A percentile compares a stretch with the other conserved stretches of the same genome.
Evolutionary conservation across 2,113 vertebrate genomes (phyloP).

Genomic region (Gobiocypris rarus): DNA sequence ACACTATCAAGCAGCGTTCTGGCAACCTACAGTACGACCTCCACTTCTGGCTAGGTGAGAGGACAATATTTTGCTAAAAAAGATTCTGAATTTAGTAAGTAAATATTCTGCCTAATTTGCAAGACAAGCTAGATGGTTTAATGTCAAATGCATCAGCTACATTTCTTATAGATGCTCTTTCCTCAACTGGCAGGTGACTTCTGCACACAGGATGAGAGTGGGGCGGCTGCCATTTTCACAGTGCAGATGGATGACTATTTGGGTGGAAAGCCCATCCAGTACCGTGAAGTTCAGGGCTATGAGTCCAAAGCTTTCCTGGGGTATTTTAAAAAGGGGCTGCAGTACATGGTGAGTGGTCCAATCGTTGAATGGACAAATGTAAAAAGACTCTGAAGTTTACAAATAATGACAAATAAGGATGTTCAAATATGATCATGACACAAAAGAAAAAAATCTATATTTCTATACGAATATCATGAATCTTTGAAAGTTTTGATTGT

Average conservation of each 20-base stretch:
- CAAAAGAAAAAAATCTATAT: too few species aligned
- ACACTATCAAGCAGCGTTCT: constrained; percentile 89
- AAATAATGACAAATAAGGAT: not conserved
- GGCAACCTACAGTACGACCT: constrained; percentile 93
- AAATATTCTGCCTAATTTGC: not conserved
- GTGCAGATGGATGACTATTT: constrained; percentile 96
- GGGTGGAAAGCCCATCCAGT: constrained; percentile 89
- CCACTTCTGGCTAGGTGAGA: constrained; percentile 95
- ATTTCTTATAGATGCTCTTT: not conserved
- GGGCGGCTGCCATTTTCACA: constrained; percentile 93
- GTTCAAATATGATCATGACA: not conserved
- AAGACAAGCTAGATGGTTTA: not conserved
- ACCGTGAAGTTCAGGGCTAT: constrained; percentile 90
- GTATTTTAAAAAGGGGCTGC: constrained; percentile 96
- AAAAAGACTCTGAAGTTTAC: not conserved
- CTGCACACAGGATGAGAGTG: constrained; percentile 94
- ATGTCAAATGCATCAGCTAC: not conserved
- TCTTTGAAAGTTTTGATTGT: too few species aligned
- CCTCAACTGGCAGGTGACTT: constrained; percentile 78
- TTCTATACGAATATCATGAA: too few species aligned
- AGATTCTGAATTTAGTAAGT: not conserved
- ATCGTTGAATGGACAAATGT: not conserved
- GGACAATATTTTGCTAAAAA: not conserved
- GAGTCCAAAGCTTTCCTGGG: constrained; percentile 92
- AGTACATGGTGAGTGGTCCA: constrained; percentile 88